phyloP scores from a whole-genome alignment of 2,888 invertebrate species.

The Helobdella robusta region DNA sequence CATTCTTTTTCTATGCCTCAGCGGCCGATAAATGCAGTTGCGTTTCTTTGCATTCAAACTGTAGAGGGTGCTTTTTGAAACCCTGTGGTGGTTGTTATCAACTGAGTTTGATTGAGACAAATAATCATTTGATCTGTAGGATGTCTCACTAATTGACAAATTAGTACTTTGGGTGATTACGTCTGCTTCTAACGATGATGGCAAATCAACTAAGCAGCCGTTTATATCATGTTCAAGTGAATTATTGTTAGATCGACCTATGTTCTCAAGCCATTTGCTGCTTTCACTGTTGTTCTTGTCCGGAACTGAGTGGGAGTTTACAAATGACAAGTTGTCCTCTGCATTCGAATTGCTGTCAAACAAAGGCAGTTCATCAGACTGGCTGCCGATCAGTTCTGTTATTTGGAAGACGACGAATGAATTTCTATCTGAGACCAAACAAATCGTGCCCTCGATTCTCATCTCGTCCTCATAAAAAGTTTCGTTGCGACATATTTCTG shows the following conservation, averaged over 20 bases:
- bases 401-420: constrained; percentile 21
- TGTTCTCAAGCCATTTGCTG: background rate
- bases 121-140: too few relatives aligned
- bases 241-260: background rate
- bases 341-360: background rate
- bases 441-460: constrained; percentile 21
- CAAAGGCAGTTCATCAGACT: background rate
- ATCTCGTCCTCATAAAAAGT: constrained; percentile 18
- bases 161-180: background rate
- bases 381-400: constrained; percentile 7
- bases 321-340: background rate
- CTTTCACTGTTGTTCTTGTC: background rate
- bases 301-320: background rate
- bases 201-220: too few relatives aligned
- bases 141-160: background rate
- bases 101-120: too few relatives aligned
- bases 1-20: constrained; percentile 8
- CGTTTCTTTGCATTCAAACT: background rate
- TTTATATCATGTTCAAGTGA: too few relatives aligned
- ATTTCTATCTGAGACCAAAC: constrained; percentile 17
- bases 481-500: constrained; percentile 16
- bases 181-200: background rate
- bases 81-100: background rate
- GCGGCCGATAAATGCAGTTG: background rate
- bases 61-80: background rate